These are phyloP conservation scores for Ellobius talpinus DNA, from an alignment of 2,113 vertebrate genomes.

Conservation along the genomic window DNA sequence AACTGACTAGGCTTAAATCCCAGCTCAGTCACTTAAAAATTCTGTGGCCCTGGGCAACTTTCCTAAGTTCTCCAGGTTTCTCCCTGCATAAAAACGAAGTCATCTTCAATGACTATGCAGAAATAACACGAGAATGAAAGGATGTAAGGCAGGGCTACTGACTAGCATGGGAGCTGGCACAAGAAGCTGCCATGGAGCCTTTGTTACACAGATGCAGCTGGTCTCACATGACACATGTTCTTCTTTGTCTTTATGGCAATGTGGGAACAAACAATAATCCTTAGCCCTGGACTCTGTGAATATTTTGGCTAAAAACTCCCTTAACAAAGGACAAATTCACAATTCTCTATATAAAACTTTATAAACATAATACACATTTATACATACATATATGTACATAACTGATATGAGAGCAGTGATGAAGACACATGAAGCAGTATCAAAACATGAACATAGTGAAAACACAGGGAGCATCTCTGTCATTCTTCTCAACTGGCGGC, in stretches of 20 bases:
- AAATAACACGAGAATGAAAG: not conserved
- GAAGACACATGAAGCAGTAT: not conserved
- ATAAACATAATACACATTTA: not conserved
- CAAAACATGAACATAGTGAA: not conserved
- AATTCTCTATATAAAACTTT: not conserved
- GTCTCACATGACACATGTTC: not conserved
- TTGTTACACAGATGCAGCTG: not conserved
- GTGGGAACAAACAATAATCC: not conserved
- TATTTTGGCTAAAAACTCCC: not conserved
- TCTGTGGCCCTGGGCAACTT: not conserved
- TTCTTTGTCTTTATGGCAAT: not conserved
- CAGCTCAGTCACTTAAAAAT: not conserved
- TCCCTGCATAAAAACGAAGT: not conserved
- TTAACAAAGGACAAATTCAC: slow-evolving; percentile 11
- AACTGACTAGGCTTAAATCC: not conserved
- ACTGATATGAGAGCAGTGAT: not conserved
- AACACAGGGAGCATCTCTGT: not conserved
- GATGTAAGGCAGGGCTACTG: not conserved
- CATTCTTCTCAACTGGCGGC: not conserved
- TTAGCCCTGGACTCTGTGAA: not conserved
- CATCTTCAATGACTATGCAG: not conserved
- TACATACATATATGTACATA: not conserved
- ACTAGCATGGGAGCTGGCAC: not conserved
- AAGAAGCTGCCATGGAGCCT: not conserved
- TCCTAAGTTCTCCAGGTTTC: not conserved